Evolutionary conservation across 1,140 invertebrate genomes (phyloP), one percentile per base, ranked within the genome.

Genomic region (Drosophila yakuba): DNA sequence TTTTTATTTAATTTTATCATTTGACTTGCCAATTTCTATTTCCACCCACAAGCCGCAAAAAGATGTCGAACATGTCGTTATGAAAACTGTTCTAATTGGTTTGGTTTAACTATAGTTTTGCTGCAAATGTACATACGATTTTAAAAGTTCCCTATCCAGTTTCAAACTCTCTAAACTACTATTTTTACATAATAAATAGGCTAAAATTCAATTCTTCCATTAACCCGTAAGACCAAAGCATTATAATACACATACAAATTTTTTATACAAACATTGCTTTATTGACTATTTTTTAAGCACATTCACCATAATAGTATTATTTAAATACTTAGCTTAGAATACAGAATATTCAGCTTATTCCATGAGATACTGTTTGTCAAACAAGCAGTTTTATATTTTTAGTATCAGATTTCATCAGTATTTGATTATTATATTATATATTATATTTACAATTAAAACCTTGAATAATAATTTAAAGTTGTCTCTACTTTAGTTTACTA

Each of bases 231-330:
- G 0, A 7, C 7, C 7, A 20, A 4, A 11, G 2, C 7, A 14
- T n/a, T 28, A 2, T 12, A 17, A 28, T 36, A 63, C 5, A 14
- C 1, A 45, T 23, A 12, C 15, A 51, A 14, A 39, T 39, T 28
- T 55, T 48, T 62, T 8, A 20, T 68, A 45, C 35, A 79, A 74
- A 48, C 56, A 2, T 39, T 36, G 35, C 39, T 80, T 80, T 73
- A 73, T 77, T 85, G 44, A 85, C 56, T 51, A 72, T 64, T 44
- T 76, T 52, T 60, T 28, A 85, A 84, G 81, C 77, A 85, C 77
- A 84, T 74, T 77, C 62, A 80, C 59, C 73, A 62, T 64, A 48
- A 0, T 2, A 8, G 7, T 45, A 59, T 48, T 47, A 61, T 54
- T 50, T 23, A 45, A 45, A 20, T 64, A 7, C 60, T 59, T 50